These are phyloP conservation scores for Tryphoninae sp. DNA, from an alignment of 2,888 invertebrate genomes.

Conservation along the genomic window DNA sequence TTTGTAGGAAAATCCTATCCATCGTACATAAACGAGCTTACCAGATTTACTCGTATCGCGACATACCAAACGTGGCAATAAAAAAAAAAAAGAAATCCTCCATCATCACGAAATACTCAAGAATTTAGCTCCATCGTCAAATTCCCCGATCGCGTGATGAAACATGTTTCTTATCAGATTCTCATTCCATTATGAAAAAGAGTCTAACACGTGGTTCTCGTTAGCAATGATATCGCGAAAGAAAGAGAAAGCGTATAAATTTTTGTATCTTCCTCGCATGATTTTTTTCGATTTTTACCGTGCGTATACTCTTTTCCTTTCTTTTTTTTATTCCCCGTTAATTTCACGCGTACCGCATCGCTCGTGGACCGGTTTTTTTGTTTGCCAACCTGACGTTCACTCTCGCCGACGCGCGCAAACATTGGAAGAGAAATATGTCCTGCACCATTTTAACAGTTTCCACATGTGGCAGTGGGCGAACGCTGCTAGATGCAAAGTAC, in stretches of 20 bases:
- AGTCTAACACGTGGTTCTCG: constrained; percentile 11
- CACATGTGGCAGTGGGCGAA: constrained; percentile 3
- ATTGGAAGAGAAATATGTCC: constrained; percentile 41
- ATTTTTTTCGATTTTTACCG: constrained; percentile 22
- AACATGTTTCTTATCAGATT: neutral
- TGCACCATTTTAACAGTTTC: constrained; percentile 5
- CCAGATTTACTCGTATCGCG: neutral
- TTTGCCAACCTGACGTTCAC: constrained; percentile 12
- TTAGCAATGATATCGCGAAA: constrained; percentile 19
- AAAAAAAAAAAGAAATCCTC: constrained; percentile 8
- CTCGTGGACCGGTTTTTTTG: constrained; percentile 19
- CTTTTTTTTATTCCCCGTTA: constrained; percentile 39
- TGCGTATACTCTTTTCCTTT: neutral
- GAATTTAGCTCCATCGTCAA: constrained; percentile 2
- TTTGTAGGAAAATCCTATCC: neutral
- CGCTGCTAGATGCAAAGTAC: neutral
- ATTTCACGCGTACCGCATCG: constrained; percentile 28
- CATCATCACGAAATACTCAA: neutral
- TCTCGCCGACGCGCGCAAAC: neutral
- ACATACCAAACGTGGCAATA: neutral
- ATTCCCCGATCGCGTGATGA: constrained; percentile 13
- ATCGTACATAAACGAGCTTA: neutral
- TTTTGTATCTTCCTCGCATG: constrained; percentile 8
- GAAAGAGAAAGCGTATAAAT: neutral
- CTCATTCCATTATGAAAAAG: neutral